Base-by-base conservation (phyloP, 2,797 vertebrate genomes). In the Labeo calbasu region DNA sequence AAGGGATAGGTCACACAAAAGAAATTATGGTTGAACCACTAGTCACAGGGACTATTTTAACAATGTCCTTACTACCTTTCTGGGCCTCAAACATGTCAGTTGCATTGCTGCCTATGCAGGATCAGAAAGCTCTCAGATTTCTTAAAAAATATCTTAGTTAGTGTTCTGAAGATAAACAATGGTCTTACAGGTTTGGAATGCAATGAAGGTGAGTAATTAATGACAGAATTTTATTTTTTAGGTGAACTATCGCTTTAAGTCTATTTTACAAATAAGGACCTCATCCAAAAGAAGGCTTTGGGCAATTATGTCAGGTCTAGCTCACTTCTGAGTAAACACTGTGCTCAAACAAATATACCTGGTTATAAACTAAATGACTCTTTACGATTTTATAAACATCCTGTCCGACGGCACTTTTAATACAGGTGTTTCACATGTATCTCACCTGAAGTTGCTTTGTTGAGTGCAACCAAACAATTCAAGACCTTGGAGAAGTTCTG, bases 371-470 rank as follows among this genome's bases (percentile, higher is more conserved):
- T 8, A 40, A 55, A 21, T 13, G 2, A 21, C 28, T 8, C 6
- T 40, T 19, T 21, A 40, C 43, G 25, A 51, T 72, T 72, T 28
- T 51, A 5, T 32, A 51, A 19, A 28, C 48, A 53, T 73, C 15
- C 15, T n/a, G 87, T 46, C 36, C 59, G 11, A 25, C 28, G n/a
- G 15, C 36, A 68, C 28, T 21, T 0, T 57, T 40, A 77, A 32
- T 19, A 5, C 43, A 13, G 1, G 3, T 1, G 21, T 65, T 32
- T 78, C 4, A 13, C 8, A 73, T 21, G 36, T 2, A 36, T 28
- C 94, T 96, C 87, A 99, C 98, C 98, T 96, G 97, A 97, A 78
- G 98, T 99, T 81, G 96, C 98, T 93, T 98, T 99, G 93, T 99
- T 99, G 88, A 99, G 95, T 70, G 97, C 94, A 86, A 99, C 98